Evolutionary conservation across 2,797 vertebrate genomes (phyloP), one percentile per base, ranked within the genome.

Genomic region (Petrocephalus sullivani): DNA sequence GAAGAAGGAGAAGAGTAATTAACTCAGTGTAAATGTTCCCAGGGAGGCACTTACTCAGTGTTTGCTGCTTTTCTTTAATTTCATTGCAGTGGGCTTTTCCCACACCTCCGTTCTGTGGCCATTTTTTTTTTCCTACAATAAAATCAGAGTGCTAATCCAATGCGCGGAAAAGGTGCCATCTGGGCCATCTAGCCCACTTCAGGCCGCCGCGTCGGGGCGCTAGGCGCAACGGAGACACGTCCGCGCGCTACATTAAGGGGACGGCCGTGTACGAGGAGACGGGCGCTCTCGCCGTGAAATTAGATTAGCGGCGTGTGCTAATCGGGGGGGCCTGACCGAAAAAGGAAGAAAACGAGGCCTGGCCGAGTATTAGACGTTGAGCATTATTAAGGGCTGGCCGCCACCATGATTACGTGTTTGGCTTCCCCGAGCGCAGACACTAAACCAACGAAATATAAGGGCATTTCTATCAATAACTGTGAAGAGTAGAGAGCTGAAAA

Each of bases 401-500:
- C 49, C 56, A 71, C 54, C 8, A 87, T 64, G 87, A 84, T 83
- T 84, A 84, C 23, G 71, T 46, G 71, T 87, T 71, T 71, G 75
- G 71, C 51, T 87, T 87, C 75, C 49, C 1, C 33, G 28, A 71
- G 86, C 46, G 28, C 21, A 58, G 37, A 89, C 58, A 84, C 88
- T 71, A 71, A 87, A 60, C 46, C 54, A 87, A 84, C 67, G 75
- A 67, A 78, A 56, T 84, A 84, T 84, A 28, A 56, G 75, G 51
- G 54, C 54, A 56, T 84, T 87, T 84, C 88, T 89, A 78, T 89
- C 86, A 87, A 71, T 89, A 87, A 87, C 10, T 64, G 56, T 83
- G 71, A 83, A 33, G 71, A 89, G 84, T 53, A 19, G 75, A 82
- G 41, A 64, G 85, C 86, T 54, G 57, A 83, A 89, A 64, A 87